Conservation (phyloP, 2,888 invertebrate genomes). For the Lasioglossum oenotherae region DNA sequence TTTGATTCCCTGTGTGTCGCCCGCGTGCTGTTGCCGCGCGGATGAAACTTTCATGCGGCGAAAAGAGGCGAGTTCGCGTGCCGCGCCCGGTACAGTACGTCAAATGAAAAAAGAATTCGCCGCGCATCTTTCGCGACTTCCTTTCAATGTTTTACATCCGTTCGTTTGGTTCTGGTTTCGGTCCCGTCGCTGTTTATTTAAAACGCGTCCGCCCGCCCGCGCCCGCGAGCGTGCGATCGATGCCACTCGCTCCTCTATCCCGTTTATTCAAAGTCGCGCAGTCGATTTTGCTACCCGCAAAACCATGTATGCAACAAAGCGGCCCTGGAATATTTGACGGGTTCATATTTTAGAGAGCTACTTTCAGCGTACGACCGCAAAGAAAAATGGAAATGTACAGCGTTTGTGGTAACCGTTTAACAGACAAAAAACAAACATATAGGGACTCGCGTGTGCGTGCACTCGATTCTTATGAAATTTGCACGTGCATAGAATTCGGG, state of each 20-base stretch:
- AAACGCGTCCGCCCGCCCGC: not conserved
- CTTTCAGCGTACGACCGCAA: not conserved
- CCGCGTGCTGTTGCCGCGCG: constrained; percentile 21
- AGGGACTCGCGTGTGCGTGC: not conserved
- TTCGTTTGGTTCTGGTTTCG: constrained; percentile 8
- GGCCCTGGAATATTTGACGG: not conserved
- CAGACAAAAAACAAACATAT: not conserved
- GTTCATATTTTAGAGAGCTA: constrained; percentile 3
- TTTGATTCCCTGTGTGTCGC: constrained; percentile 44
- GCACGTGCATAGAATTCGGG: not conserved
- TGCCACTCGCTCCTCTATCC: not conserved
- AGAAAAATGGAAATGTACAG: constrained; percentile 5
- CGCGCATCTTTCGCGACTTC: not conserved
- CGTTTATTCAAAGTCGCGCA: not conserved
- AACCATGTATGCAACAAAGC: not conserved
- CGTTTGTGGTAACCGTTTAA: constrained; percentile 1
- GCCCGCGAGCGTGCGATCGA: not conserved
- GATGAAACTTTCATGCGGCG: constrained; percentile 40
- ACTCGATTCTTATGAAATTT: constrained; percentile 7
- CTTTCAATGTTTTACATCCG: constrained; percentile 4
- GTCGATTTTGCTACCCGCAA: not conserved
- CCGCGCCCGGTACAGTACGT: not conserved
- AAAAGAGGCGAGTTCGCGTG: constrained; percentile 18
- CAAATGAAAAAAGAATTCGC: constrained; percentile 26
- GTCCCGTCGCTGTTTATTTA: not conserved